Evolutionary conservation across 1,140 invertebrate species (phyloP), one percentile per base, ranked within the genome.

Genomic region (Solen grandis): DNA sequence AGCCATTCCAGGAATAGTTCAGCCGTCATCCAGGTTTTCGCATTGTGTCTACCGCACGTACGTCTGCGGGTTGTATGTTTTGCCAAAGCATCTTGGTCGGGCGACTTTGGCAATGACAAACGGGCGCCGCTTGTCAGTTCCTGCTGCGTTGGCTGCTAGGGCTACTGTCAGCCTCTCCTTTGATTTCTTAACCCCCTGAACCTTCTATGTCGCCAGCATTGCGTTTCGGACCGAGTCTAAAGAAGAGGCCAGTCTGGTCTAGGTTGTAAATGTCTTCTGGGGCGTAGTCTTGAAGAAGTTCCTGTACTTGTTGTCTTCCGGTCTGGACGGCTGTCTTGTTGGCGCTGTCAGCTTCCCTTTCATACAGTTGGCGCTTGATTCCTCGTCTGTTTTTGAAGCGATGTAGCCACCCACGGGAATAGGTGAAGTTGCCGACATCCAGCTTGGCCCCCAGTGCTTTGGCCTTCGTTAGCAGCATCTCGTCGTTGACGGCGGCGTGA

Each of bases 21-120:
- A 8, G 41, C 19, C 8, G 70, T 86, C 86, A 88, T 87, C 86
- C 86, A 87, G 2, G 85, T 82, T 36, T 87, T 87, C 52, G 68
- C 76, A 35, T 84, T 87, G 10, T 38, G 27, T 22, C 52, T 82
- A 88, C 5, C 5, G 54, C 2, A 79, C 60, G 25, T 8, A 79
- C 22, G 25, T 81, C 52, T 54, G 29, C 59, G 29, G 63, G 33
- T 66, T 36, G 2, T 35, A 66, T 10, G 63, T 38, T 31, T 82
- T 77, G 54, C 83, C 83, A 62, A 88, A 88, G 55, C 83, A 88
- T 38, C 85, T 66, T 35, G 84, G 85, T 50, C 52, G 54, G 69
- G 35, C 65, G 74, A 36, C 31, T 78, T 86, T 88, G 0, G 76
- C 77, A 59, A 87, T 88, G 1, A 88, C 33, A 14, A 86, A 50